These are phyloP conservation scores for Bilobella aurantiaca DNA, from an alignment of 1,140 invertebrate genomes.

Conservation along the genomic window DNA sequence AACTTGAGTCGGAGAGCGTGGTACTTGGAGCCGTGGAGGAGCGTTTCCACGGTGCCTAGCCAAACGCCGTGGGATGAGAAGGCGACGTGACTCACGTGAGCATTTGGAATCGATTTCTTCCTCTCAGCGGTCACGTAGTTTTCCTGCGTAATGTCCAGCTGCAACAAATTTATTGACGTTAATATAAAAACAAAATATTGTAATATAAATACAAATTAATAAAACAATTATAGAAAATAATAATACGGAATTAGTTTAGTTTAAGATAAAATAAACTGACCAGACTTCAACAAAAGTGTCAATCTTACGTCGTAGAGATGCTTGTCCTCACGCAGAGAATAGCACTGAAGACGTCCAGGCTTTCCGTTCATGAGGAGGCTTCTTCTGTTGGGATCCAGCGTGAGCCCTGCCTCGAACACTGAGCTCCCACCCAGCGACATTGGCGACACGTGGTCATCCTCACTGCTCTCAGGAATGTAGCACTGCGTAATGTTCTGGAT, in stretches of 20 bases:
- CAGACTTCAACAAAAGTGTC: too few species aligned
- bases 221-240: background rate
- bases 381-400: constrained; percentile 54
- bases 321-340: constrained; percentile 52
- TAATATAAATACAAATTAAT: too few species aligned
- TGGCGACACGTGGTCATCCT: constrained; percentile 5
- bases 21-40: constrained; percentile 41
- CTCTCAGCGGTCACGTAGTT: constrained; percentile 59
- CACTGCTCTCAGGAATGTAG: constrained; percentile 37
- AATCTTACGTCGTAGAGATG: constrained; percentile 62
- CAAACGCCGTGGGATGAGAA: constrained; percentile 58
- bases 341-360: constrained; percentile 71
- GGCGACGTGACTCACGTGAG: constrained; percentile 55
- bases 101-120: constrained; percentile 50
- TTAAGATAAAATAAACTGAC: constrained; percentile 11
- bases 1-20: constrained; percentile 66
- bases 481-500: constrained; percentile 59
- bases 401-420: constrained; percentile 54
- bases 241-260: background rate
- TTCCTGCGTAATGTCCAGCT: constrained; percentile 64
- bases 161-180: constrained; percentile 35
- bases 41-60: constrained; percentile 65
- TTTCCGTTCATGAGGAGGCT: constrained; percentile 63
- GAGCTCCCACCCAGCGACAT: constrained; percentile 36
- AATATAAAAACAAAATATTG: too few species aligned